Conservation (phyloP, 2,113 vertebrate genomes). For the Cariama cristata region DNA sequence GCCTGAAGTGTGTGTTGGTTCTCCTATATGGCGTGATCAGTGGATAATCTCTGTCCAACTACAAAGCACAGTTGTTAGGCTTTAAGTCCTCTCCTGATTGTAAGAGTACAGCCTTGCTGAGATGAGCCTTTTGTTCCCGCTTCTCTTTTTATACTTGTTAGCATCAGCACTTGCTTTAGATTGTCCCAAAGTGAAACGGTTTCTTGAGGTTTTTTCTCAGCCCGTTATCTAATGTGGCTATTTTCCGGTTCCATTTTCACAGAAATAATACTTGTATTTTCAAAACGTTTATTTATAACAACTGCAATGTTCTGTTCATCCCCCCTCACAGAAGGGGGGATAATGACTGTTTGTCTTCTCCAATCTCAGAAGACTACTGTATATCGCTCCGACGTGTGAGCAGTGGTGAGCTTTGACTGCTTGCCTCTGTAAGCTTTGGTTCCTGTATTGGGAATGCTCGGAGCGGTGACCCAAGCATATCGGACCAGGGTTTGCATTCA, state of each 20-base stretch:
- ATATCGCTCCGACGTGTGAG: accelerated
- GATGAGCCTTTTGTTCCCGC: not conserved
- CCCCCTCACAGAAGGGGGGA: not conserved
- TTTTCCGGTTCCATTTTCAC: not conserved
- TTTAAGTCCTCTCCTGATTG: not conserved
- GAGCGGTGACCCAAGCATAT: not conserved
- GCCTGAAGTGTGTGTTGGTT: not conserved
- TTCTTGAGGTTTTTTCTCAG: not conserved
- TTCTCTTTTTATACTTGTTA: not conserved
- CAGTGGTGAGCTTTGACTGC: not conserved
- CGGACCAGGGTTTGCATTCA: not conserved
- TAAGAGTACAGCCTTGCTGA: not conserved
- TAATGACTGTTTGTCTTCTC: not conserved
- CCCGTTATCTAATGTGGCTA: not conserved
- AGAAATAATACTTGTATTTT: not conserved
- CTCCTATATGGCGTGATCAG: not conserved
- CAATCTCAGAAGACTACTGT: not conserved
- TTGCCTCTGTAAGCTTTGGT: not conserved
- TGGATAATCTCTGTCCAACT: not conserved
- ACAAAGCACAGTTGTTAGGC: not conserved
- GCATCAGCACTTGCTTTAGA: not conserved
- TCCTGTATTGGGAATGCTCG: not conserved
- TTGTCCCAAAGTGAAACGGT: not conserved
- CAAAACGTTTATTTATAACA: not conserved
- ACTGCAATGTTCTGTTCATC: not conserved